These are phyloP conservation scores for Hemibagrus guttatus DNA, from an alignment of 2,797 vertebrate species.

Conservation along the genomic window DNA sequence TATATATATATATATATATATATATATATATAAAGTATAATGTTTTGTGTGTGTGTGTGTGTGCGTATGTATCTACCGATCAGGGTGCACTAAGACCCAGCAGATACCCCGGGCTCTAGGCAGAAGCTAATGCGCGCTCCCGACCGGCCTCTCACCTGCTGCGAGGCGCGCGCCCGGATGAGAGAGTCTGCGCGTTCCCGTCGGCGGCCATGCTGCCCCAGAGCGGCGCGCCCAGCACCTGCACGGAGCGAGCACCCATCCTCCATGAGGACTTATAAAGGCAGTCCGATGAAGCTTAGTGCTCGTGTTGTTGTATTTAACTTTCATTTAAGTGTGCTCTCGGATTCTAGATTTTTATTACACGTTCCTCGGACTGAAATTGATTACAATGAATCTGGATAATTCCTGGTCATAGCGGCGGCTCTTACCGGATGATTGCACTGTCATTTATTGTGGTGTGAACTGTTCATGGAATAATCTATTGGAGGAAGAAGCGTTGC, in stretches of 20 bases:
- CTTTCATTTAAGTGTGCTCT: not conserved
- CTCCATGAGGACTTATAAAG: not conserved
- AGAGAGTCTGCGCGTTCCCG: slow-evolving; percentile 41
- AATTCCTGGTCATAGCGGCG: slow-evolving; percentile 10
- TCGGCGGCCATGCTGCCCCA: slow-evolving; percentile 53
- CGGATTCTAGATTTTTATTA: not conserved
- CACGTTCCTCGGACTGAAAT: not conserved
- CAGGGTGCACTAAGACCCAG: slow-evolving; percentile 51
- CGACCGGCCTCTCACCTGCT: slow-evolving; percentile 45
- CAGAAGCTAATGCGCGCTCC: slow-evolving; percentile 35
- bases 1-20: too few relatives aligned
- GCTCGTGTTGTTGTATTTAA: not conserved
- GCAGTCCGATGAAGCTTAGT: not conserved
- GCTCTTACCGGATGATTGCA: not conserved
- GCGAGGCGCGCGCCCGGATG: slow-evolving; percentile 2
- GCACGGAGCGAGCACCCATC: slow-evolving; percentile 33
- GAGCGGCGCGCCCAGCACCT: slow-evolving; percentile 43
- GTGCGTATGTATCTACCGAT: too few relatives aligned
- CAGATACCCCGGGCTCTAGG: slow-evolving; percentile 2
- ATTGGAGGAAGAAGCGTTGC: not conserved
- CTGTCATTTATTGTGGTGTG: slow-evolving; percentile 3
- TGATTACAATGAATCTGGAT: slow-evolving; percentile 16
- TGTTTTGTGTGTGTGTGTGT: too few relatives aligned
- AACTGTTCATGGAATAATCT: slow-evolving; percentile 16
- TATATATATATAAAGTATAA: too few relatives aligned